A percentile compares a stretch with the other conserved stretches of the same genome.
These are phyloP conservation scores for Dunckerocampus dactyliophorus DNA, from an alignment of 2,113 vertebrate genomes.

Conservation along the genomic window DNA sequence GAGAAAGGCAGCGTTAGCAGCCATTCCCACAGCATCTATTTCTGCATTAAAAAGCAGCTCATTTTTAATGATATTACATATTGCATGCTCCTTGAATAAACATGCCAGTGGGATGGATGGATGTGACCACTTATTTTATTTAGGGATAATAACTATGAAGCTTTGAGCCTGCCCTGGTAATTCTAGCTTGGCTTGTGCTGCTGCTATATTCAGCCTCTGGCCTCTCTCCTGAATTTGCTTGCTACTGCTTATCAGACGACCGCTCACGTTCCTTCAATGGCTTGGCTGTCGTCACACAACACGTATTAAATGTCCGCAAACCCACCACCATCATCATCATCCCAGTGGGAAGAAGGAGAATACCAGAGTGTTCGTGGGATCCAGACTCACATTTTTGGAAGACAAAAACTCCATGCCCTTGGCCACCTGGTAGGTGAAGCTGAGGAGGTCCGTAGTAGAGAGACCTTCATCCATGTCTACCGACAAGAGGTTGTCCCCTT, in stretches of 20 bases:
- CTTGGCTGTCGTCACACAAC: constrained; percentile 40
- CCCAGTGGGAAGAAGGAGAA: constrained; percentile 6
- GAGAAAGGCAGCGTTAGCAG: not conserved
- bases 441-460: constrained; percentile 87
- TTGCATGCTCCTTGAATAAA: constrained; percentile 46
- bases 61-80: constrained; percentile 51
- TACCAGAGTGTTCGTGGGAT: not conserved
- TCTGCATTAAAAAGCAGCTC: constrained; percentile 35
- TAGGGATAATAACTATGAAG: constrained; percentile 65
- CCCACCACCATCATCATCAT: constrained; percentile 22
- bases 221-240: constrained; percentile 36
- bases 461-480: constrained; percentile 84
- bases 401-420: constrained; percentile 97
- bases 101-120: constrained; percentile 47
- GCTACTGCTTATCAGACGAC: constrained; percentile 54
- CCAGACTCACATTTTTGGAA: constrained; percentile 90
- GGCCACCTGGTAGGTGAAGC: constrained; percentile 96
- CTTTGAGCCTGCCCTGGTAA: constrained; percentile 58
- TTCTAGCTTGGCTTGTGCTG: constrained; percentile 48
- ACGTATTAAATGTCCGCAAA: constrained; percentile 13
- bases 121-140: constrained; percentile 62
- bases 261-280: constrained; percentile 43
- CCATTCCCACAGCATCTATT: constrained; percentile 37
- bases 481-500: constrained; percentile 85
- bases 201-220: constrained; percentile 55